phyloP scores from a whole-genome alignment of 2,797 vertebrate genomes.

The Thamnophis elegans region DNA sequence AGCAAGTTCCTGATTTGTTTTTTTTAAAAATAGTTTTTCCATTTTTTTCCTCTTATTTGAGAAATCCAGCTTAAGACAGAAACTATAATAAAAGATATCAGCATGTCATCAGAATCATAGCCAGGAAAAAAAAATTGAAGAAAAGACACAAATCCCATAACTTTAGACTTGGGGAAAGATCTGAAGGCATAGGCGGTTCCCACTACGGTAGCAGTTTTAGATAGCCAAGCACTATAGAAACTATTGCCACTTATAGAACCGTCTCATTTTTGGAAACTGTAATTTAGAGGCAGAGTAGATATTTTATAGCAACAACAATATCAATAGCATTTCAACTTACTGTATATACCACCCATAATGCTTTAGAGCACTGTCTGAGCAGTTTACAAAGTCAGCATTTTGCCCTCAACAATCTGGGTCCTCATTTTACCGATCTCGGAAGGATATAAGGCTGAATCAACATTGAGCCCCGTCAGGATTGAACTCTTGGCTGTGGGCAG shows the following conservation, averaged over 20 bases:
- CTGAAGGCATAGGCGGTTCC: not conserved
- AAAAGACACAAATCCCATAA: not conserved
- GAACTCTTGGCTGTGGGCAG: not conserved
- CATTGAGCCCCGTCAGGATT: not conserved
- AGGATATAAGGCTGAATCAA: not conserved
- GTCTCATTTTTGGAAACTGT: not conserved
- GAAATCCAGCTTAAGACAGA: not conserved
- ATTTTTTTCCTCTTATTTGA: not conserved
- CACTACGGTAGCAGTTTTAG: not conserved
- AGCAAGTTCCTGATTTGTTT: not conserved
- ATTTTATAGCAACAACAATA: not conserved
- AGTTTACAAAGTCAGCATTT: not conserved
- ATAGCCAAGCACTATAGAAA: not conserved
- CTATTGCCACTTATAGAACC: not conserved
- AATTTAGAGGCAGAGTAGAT: not conserved
- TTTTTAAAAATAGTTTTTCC: not conserved
- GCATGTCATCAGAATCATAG: not conserved
- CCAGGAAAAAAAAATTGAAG: not conserved
- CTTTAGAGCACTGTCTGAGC: not conserved
- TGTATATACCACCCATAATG: not conserved
- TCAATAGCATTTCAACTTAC: not conserved
- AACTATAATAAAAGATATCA: not conserved
- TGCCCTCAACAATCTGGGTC: not conserved
- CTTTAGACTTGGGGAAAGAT: not conserved
- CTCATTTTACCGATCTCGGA: not conserved